Evolutionary conservation across 2,797 vertebrate species (phyloP), one percentile per base, ranked within the genome.

Genomic region (Oryzias dopingdopingensis): DNA sequence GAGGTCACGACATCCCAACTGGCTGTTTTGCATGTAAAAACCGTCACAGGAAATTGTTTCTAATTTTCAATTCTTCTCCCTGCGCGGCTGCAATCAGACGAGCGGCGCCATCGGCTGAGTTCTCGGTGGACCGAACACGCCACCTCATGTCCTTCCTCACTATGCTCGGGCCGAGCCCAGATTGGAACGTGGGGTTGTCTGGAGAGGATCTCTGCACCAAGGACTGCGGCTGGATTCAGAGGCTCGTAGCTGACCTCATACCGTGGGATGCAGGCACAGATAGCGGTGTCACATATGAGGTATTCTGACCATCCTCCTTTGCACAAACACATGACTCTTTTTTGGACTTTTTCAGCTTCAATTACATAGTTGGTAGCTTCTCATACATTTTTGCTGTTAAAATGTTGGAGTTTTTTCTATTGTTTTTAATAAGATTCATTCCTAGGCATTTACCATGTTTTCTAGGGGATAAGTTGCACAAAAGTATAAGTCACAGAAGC

Each of bases 261-360:
- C 96, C 96, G 6, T 99, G 96, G 96, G 97, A 99, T 1, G 97
- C 97, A 0, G 97, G 97, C 68, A 97, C 96, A 0, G 96, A 99
- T 87, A 92, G 87, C 0, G 97, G 97, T 0, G 91, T 97, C 68
- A 95, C 94, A 12, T 99, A 99, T 14, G 95, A 98, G 94, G 97
- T 97, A 83, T 0, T 42, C 0, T 45, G 32, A 37, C 32, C 15
- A n/a, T 42, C 5, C 10, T 24, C 6, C 26, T 29, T 29, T 29
- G 6, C 1, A 6, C 24, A 22, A 22, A 5, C 10, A 50, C 26
- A 14, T 32, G 2, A 32, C n/a, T 29, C 26, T 16, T 46, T 20
- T 17, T 17, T 18, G 7, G 7, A 18, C 44, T 45, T n/a, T 45
- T 32, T 32, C 29, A 32, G 29, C 29, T 12, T 3, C 8, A 32